A percentile compares a stretch with the other conserved stretches of the same genome.
phyloP scores from a whole-genome alignment of 2,797 vertebrate genomes.

The Melanotaenia nigrans region DNA sequence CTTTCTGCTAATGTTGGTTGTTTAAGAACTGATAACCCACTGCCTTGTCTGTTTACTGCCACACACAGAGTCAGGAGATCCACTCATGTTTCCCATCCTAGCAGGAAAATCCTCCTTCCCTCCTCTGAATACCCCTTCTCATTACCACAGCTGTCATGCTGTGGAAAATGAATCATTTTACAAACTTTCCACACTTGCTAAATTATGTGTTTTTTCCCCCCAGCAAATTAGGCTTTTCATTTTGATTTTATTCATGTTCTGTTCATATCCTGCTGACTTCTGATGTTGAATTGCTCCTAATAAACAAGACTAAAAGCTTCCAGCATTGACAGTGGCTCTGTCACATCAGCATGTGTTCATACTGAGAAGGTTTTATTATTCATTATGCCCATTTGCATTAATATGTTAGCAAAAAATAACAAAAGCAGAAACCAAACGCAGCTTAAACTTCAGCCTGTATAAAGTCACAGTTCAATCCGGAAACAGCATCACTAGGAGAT shows the following conservation, averaged over 20 bases:
- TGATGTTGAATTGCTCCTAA: not conserved
- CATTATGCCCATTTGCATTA: not conserved
- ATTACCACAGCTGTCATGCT: constrained; percentile 10
- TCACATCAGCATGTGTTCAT: not conserved
- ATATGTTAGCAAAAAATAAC: no score
- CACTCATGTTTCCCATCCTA: constrained; percentile 13
- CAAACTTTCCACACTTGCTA: not conserved
- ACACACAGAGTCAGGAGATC: constrained; percentile 13
- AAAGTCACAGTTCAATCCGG: no score
- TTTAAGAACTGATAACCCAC: constrained; percentile 12
- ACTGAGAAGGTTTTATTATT: not conserved
- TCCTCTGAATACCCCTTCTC: not conserved
- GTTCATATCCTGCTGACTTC: not conserved
- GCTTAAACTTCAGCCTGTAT: no score
- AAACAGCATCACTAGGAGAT: no score
- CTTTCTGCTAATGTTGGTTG: constrained; percentile 22
- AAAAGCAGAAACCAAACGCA: no score
- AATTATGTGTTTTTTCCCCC: not conserved
- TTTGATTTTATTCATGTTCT: not conserved
- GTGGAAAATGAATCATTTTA: constrained; percentile 6
- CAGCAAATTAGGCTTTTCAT: not conserved
- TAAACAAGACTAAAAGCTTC: not conserved
- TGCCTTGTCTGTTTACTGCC: constrained; percentile 19
- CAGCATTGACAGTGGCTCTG: not conserved
- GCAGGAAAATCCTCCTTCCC: not conserved